Base-by-base conservation (phyloP, 1,140 invertebrate species). In the Cydia amplana region DNA sequence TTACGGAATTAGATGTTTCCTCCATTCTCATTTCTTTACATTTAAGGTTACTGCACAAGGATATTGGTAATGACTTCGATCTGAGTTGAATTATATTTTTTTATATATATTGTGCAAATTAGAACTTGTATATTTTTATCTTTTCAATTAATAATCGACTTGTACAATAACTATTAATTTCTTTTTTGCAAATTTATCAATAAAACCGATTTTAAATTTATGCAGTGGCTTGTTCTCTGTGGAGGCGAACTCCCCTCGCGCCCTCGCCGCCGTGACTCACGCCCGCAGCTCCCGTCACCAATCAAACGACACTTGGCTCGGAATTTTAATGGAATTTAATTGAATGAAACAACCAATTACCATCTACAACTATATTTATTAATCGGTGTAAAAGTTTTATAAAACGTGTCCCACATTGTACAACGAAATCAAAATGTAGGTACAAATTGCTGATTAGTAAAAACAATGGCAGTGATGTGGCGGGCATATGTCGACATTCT, bases 401-500 rank as follows among this genome's bases (percentile, higher is more conserved):
- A 89, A 89, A 90, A 86, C 78, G 87, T 89, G 90, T 89, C 76
- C 79, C 79, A 70, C 79, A 80, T 79, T 7, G n/a, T 73, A 72
- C 67, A 73, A 73, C 70, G 6, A 72, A 72, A 51, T 16, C 72
- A 74, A 51, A 60, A 49, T 55, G 75, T 76, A 73, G 64, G 49
- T 76, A 73, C n/a, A 55, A 55, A 80, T 72, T 82, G 77, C 75
- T 51, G 75, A 82, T 83, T 83, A 86, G 83, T 83, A 82, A 83
- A 82, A 82, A 85, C 63, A 83, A 72, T 86, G 89, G 89, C 88
- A 91, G 85, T 89, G 83, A 86, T 80, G 88, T 88, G 89, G 87
- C 85, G 90, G 91, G 85, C 91, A 86, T 93, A 91, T 93, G 92
- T 93, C 91, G 85, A 92, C 82, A 93, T 93, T 93, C 91, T 93